A percentile compares a stretch with the other conserved stretches of the same genome.
These are phyloP conservation scores for Numida meleagris DNA, from an alignment of 2,113 vertebrate species.

Conservation along the genomic window DNA sequence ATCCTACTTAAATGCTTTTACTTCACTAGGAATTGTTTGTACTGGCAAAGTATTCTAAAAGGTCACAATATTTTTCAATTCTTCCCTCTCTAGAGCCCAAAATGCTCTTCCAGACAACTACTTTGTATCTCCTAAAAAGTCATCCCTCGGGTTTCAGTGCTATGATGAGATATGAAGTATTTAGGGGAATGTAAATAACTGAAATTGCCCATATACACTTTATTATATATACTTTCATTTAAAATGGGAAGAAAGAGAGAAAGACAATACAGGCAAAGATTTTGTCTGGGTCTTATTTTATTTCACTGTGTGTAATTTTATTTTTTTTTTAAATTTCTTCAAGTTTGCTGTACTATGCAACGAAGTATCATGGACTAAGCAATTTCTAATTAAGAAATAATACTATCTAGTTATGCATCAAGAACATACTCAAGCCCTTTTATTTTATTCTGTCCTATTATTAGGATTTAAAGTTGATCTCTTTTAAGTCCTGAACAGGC, in stretches of 20 bases:
- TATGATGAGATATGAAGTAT: neutral
- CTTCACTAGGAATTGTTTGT: neutral
- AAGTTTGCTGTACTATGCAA: neutral
- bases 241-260: neutral
- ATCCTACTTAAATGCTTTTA: neutral
- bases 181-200: neutral
- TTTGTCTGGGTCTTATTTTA: neutral
- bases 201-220: neutral
- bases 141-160: neutral
- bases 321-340: neutral
- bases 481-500: neutral
- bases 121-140: neutral
- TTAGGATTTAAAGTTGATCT: neutral
- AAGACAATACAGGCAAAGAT: neutral
- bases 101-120: neutral
- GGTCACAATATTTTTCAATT: neutral
- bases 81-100: neutral
- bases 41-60: slow-evolving; percentile 17
- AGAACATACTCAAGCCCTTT: neutral
- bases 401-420: neutral
- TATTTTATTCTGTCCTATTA: neutral
- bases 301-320: neutral
- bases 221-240: neutral
- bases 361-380: neutral
- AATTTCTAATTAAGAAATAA: neutral